Evolutionary conservation across 2,888 invertebrate species (phyloP), one percentile per base, ranked within the genome.

Genomic region (Pandemis cinnamomeana): DNA sequence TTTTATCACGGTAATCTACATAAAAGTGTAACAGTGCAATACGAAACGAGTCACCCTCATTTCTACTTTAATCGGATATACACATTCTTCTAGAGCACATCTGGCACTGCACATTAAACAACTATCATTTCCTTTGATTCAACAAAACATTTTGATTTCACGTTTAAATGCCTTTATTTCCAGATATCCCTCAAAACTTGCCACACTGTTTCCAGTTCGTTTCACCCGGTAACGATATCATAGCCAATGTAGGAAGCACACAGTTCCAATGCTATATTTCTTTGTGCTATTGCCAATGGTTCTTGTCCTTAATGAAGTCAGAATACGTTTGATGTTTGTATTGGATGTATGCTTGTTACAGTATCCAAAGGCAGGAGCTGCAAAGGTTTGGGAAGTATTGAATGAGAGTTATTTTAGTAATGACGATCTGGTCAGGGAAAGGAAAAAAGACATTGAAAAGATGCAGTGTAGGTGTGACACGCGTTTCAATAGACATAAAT

Each of bases 181-280:
- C 5, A n/a, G 8, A 8, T n/a, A 55, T 7, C 0, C 20, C 27
- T 11, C 5, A 10, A 46, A 10, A 27, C 53, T 70, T 6, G 62
- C 62, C 41, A 55, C 63, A 15, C 53, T 2, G 44, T 15, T 71
- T 67, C 67, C 67, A 71, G 46, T 48, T 20, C 10, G 20, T 60
- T 67, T 51, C 46, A 36, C 10, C 51, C 8, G 5, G 67, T 72
- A 72, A 72, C 44, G 71, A 72, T 72, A 53, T 53, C 67, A 72
- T 72, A 53, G 61, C 61, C 61, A 48, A 60, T 67, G 53, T 61
- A 11, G 67, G 11, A 67, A 41, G n/a, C 42, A 71, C 67, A 15
- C 36, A 66, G 58, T 46, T 46, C 13, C 51, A 20, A 58, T 48
- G 4, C 7, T 13, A 20, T 64, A 64, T 64, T 20, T 67, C 53